Base-by-base conservation (phyloP, 2,888 invertebrate species). In the Chrysodeixis includens region DNA sequence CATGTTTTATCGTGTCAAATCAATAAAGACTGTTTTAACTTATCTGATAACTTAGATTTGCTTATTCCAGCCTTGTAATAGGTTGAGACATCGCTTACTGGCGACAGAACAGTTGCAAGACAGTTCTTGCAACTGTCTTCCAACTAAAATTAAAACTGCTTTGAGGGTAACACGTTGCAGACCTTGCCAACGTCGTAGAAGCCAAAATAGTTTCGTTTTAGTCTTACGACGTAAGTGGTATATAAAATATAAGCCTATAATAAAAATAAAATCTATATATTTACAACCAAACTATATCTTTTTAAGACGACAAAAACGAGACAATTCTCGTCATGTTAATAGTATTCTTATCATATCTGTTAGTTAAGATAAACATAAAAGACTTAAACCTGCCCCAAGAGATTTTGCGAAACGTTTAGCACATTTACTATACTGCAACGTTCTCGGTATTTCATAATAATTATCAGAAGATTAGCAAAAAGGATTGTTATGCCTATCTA, bases 281-380 rank as follows among this genome's bases (percentile, higher is more conserved):
- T 6, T 26, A 2, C 6, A 6, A 26, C 26, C 26, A 26, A 26
- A 26, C 6, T 2, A 26, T 26, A 4, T 26, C 3, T 26, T 4
- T 26, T 26, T 4, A 40, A 40, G n/a, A 12, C 35, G 12, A n/a
- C 14, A 40, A 40, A 35, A 40, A 40, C 40, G n/a, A 4, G n/a
- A 40, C n/a, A n/a, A 40, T 40, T 40, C 40, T 40, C n/a, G 4
- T 4, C 2, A 46, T 8, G 9, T 46, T 14, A 0, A 16, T 44
- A 10, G 46, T 20, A 20, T 49, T 49, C 20, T 49, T 49, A 49
- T 49, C 46, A 20, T 49, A 49, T 49, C 20, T 49, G 20, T 49
- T 49, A 20, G 8, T 16, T 16, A 0, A 9, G 4, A 20, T 49
- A 49, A 49, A 18, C 10, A 18, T 14, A 46, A 49, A 10, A 49